Evolutionary conservation across 2,888 invertebrate genomes (phyloP), one percentile per base, ranked within the genome.

Genomic region (Orchestes rusci): DNA sequence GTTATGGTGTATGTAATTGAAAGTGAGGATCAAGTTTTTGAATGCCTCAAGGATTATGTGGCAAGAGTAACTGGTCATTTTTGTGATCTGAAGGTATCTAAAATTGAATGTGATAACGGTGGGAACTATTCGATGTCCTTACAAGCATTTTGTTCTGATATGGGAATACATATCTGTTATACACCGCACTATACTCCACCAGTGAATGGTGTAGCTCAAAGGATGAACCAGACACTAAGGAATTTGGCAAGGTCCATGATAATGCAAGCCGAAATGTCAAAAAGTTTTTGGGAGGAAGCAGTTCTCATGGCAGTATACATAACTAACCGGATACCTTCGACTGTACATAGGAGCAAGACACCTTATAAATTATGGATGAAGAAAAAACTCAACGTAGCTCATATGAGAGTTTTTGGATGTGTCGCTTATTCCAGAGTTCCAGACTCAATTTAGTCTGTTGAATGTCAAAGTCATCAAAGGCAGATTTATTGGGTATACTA

Each of bases 331-430:
- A 51, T 38, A 18, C 38, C 43, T 15, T 51, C 45, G 4, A 39
- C 28, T 39, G 15, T 43, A 5, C 39, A 27, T 3, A 43, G 19
- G 35, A 17, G 30, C 19, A 46, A 46, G 39, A 46, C 46, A 12
- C 43, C 50, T 10, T 46, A 39, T 39, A 36, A 50, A 28, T 40
- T 46, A 36, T 50, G 43, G 46, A 27, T 7, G 13, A 23, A 23
- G 7, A 43, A 43, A 13, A 50, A 46, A 36, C 45, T 45, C 16
- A 43, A 43, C 46, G 46, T 50, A 7, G 30, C 36, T 18, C 45
- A 46, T 35, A 50, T 46, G 43, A 32, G 43, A 16, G 40, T 46
- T 35, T 50, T 49, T 43, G 50, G 50, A 16, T 46, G 50, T 18
- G 43, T 43, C 23, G 39, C 43, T 15, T 46, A 46, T 43, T 45